phyloP scores from a whole-genome alignment of 2,888 invertebrate species.

The Zygothrica quintamaculata region DNA sequence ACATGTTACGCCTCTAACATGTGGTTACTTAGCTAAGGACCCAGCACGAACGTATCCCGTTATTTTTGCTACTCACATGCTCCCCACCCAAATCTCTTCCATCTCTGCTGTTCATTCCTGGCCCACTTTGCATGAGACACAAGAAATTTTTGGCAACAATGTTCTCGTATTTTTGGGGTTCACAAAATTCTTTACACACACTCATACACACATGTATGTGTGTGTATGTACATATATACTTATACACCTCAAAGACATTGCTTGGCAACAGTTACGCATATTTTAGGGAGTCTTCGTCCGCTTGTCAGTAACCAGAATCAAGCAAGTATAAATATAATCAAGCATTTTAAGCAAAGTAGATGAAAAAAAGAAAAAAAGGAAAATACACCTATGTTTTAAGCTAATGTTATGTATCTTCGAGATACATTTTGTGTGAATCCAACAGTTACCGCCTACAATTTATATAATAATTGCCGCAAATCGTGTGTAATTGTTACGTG shows the following conservation, averaged over 20 bases:
- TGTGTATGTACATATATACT: not conserved
- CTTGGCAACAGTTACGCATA: constrained; percentile 56
- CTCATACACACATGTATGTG: constrained; percentile 11
- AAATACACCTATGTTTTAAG: too few species aligned
- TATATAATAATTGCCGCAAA: constrained; percentile 12
- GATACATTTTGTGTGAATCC: constrained; percentile 18
- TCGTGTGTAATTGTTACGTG: constrained; percentile 5
- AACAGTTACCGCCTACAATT: not conserved
- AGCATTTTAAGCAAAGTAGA: constrained; percentile 14
- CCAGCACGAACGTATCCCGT: too few species aligned
- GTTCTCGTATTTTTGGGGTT: constrained; percentile 39
- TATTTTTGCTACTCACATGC: not conserved
- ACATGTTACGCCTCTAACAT: constrained; percentile 25
- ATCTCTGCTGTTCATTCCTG: constrained; percentile 7
- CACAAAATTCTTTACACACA: constrained; percentile 40
- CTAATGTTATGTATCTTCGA: constrained; percentile 20
- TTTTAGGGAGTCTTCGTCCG: constrained; percentile 34
- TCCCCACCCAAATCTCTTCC: not conserved
- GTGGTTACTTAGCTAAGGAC: constrained; percentile 26
- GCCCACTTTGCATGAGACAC: constrained; percentile 41
- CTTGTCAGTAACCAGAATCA: constrained; percentile 3
- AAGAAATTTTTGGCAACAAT: constrained; percentile 55
- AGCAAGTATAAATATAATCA: constrained; percentile 10
- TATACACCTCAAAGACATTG: constrained; percentile 53
- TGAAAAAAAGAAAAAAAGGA: too few species aligned